Conservation (phyloP, 1,140 invertebrate species). For the Melipona quadrifasciata region DNA sequence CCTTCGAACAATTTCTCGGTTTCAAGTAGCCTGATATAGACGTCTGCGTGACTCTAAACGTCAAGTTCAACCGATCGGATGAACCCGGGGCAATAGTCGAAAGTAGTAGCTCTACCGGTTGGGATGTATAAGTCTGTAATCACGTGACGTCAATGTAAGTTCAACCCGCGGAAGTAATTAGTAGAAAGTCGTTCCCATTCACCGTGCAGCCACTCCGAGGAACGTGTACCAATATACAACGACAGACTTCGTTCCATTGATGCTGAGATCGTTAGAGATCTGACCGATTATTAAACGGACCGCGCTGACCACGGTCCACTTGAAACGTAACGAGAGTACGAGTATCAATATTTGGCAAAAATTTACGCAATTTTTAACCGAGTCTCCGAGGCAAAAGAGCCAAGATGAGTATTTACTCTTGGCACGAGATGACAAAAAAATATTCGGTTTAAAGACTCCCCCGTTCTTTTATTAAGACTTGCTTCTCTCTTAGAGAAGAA, state of each 20-base stretch:
- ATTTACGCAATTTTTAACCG: not conserved
- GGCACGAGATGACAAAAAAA: not conserved
- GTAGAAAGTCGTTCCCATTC: conserved; percentile 65
- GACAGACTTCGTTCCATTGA: not conserved
- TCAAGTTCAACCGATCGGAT: conserved; percentile 24
- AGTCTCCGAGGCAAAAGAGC: no score
- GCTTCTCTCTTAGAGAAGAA: not conserved
- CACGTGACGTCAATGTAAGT: conserved; percentile 33
- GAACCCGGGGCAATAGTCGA: conserved; percentile 16
- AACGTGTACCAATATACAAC: conserved; percentile 6
- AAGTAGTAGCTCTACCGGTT: conserved; percentile 29
- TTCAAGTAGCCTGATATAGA: not conserved
- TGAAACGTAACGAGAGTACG: not conserved
- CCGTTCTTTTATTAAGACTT: not conserved
- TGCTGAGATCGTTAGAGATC: conserved; percentile 6
- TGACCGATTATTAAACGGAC: not conserved
- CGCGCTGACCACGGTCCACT: not conserved
- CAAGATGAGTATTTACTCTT: not conserved
- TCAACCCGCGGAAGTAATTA: conserved; percentile 62
- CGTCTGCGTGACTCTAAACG: not conserved
- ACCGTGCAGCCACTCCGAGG: not conserved
- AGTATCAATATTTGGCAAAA: no score
- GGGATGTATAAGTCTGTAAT: conserved; percentile 34
- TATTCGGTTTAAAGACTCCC: not conserved
- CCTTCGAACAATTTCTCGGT: not conserved